These are phyloP conservation scores for Lineus longissimus DNA, from an alignment of 1,140 invertebrate genomes.

Conservation along the genomic window DNA sequence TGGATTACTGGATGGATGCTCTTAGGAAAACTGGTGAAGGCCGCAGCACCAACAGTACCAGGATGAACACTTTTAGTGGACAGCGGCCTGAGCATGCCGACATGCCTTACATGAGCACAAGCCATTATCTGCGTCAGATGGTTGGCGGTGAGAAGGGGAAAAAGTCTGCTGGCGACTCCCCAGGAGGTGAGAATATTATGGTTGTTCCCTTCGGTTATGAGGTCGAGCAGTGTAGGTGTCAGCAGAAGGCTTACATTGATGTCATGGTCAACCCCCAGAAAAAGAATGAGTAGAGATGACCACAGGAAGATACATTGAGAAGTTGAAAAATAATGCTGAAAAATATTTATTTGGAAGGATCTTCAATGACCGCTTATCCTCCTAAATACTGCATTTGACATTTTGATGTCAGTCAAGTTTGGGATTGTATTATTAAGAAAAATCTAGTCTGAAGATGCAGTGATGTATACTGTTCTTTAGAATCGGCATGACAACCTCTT, in stretches of 20 bases:
- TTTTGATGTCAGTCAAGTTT: background rate
- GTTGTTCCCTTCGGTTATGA: background rate
- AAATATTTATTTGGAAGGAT: too few species aligned
- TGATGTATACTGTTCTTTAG: too few species aligned
- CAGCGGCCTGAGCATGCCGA: slow-evolving; percentile 28
- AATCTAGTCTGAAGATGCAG: too few species aligned
- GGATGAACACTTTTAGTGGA: slow-evolving; percentile 41
- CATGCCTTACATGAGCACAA: slow-evolving; percentile 46
- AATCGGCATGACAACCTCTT: too few species aligned
- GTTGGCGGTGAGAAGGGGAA: slow-evolving; percentile 38
- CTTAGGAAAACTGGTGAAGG: slow-evolving; percentile 40
- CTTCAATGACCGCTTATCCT: too few species aligned
- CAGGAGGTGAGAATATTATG: slow-evolving; percentile 20
- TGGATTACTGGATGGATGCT: slow-evolving; percentile 47
- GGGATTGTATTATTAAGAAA: too few species aligned
- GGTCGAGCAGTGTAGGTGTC: background rate
- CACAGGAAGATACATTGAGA: too few species aligned
- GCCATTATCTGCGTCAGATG: slow-evolving; percentile 42
- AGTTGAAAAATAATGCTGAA: too few species aligned
- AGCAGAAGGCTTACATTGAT: background rate
- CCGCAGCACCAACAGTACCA: slow-evolving; percentile 42
- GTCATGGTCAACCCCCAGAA: background rate
- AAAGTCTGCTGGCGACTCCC: slow-evolving; percentile 26
- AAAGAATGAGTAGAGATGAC: too few species aligned
- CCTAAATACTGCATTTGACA: background rate